Base-by-base conservation (phyloP, 2,113 vertebrate species). In the Poeciliopsis turrubarensis region DNA sequence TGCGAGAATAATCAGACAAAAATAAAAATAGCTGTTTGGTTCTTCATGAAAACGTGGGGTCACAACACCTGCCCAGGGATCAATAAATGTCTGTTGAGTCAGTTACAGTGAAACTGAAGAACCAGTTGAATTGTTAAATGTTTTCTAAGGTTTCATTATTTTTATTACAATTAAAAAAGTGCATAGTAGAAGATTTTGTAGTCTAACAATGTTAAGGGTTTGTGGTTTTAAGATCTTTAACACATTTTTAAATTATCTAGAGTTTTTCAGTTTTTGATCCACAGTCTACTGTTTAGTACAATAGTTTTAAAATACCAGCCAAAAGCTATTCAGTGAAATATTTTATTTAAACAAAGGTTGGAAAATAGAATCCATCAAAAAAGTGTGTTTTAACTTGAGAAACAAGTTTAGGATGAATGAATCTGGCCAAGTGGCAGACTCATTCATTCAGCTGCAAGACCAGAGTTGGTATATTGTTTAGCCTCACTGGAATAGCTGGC, bases 401-500 rank as follows among this genome's bases (percentile, higher is more conserved):
- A 61, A 19, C 14, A 3, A 0, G 32, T 54, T 82, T 76, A 70
- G 13, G 19, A 26, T 77, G 71, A 51, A 32, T 71, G 32, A 41
- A 17, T 8, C 11, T 32, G 47, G 66, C 34, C 62, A 47, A 47
- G 44, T 47, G 44, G 1, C 17, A 19, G 44, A 47, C 0, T 47
- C 44, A 47, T n/a, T 29, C 68, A 8, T 51, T 77, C n/a, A 60
- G 74, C 39, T 8, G 8, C 32, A 63, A 77, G 39, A 25, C 41
- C 32, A 29, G 61, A 39, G 72, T 65, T 77, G 64, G 34, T 77
- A 10, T 71, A 14, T 34, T 37, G 60, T 75, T 70, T 73, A 15
- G 72, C 73, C 66, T 78, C n/a, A 15, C 29, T 61, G 47, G 57
- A 68, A 83, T 80, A 80, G 73, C 82, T 26, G 72, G 60, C 66